Conservation (phyloP, 2,888 invertebrate species). For the Drosophila subquinaria region DNA sequence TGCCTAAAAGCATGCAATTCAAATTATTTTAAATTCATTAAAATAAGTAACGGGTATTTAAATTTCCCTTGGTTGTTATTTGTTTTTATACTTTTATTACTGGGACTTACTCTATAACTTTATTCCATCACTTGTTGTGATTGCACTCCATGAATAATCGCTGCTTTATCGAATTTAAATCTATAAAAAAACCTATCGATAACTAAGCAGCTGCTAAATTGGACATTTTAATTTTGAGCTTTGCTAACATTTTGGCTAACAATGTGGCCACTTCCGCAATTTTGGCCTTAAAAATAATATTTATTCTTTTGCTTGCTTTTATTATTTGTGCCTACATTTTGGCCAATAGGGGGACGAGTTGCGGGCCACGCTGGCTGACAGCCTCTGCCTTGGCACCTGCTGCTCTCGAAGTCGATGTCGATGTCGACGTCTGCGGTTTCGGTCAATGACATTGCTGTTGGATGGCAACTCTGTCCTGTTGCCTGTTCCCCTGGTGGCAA, state of each 20-base stretch:
- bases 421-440: slow-evolving; percentile 28
- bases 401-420: slow-evolving; percentile 4
- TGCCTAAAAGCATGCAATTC: too few relatives aligned
- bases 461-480: slow-evolving; percentile 8
- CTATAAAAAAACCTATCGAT: not conserved
- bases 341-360: slow-evolving; percentile 3
- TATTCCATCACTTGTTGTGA: too few relatives aligned
- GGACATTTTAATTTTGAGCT: slow-evolving; percentile 1
- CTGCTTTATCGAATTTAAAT: not conserved
- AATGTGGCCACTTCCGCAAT: slow-evolving; percentile 32
- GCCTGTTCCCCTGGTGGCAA: slow-evolving; percentile 3
- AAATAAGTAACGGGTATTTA: too few relatives aligned
- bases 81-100: too few relatives aligned
- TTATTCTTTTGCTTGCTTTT: not conserved
- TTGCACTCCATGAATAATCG: not conserved
- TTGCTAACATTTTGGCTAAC: slow-evolving; percentile 9
- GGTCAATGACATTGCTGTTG: slow-evolving; percentile 64
- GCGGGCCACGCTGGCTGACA: slow-evolving; percentile 19
- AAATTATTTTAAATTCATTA: too few relatives aligned
- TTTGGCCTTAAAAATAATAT: slow-evolving; percentile 35
- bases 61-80: too few relatives aligned
- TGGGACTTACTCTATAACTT: too few relatives aligned
- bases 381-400: slow-evolving; percentile 22
- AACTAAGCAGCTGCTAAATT: not conserved
- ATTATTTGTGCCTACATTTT: not conserved